Conservation (phyloP, 2,888 invertebrate genomes). For the Gnatocerus cornutus region DNA sequence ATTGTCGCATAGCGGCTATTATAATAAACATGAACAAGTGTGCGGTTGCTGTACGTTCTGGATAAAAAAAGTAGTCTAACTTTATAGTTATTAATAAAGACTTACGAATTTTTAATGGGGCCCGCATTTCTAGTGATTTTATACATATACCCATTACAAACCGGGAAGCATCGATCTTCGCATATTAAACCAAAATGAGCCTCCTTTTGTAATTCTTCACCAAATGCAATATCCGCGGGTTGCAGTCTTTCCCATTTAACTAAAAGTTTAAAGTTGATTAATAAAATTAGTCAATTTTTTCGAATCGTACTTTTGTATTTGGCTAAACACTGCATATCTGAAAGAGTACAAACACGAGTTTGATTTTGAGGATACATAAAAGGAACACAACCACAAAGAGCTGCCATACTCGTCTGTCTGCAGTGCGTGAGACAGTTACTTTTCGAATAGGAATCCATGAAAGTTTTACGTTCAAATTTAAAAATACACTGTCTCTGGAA, state of each 20-base stretch:
- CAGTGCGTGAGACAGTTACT: background rate
- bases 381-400: background rate
- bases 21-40: slow-evolving; percentile 70
- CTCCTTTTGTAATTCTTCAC: background rate
- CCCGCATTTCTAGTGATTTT: slow-evolving; percentile 66
- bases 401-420: background rate
- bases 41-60: slow-evolving; percentile 53
- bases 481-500: background rate
- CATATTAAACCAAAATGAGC: background rate
- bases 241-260: slow-evolving; percentile 39
- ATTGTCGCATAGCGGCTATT: slow-evolving; percentile 67
- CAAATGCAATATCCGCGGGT: background rate
- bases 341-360: slow-evolving; percentile 41
- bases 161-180: background rate
- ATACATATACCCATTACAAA: slow-evolving; percentile 72
- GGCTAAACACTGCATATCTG: background rate
- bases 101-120: slow-evolving; percentile 64
- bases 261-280: background rate
- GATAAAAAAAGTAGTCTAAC: background rate
- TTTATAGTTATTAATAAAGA: slow-evolving; percentile 52
- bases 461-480: background rate
- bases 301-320: slow-evolving; percentile 1
- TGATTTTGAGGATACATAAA: background rate
- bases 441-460: background rate
- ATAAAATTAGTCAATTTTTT: background rate